Conservation (phyloP, 2,797 vertebrate genomes). For the Mallotus villosus region DNA sequence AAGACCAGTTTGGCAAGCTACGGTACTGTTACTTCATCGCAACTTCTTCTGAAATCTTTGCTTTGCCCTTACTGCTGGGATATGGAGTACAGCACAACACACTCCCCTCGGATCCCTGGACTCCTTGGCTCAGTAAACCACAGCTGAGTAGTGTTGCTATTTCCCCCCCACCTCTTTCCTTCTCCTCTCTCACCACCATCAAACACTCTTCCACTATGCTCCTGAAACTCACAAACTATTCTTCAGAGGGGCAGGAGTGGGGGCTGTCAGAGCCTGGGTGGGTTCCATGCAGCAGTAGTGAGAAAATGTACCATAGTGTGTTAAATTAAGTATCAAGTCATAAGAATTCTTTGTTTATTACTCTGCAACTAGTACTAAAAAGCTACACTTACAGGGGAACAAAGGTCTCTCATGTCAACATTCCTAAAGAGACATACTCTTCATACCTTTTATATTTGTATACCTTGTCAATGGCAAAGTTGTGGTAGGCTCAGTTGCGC, state of each 20-base stretch:
- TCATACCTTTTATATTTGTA: slow-evolving; percentile 37
- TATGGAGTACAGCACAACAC: neutral
- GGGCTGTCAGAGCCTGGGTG: slow-evolving; percentile 13
- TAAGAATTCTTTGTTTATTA: neutral
- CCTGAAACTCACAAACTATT: slow-evolving; percentile 18
- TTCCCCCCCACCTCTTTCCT: slow-evolving; percentile 8
- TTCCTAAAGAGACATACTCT: neutral
- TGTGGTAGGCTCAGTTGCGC: slow-evolving; percentile 3
- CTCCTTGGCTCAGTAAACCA: slow-evolving; percentile 28
- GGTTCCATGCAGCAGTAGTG: neutral
- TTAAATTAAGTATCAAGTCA: neutral
- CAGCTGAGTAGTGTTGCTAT: slow-evolving; percentile 16
- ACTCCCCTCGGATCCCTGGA: slow-evolving; percentile 21
- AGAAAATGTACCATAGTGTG: slow-evolving; percentile 12
- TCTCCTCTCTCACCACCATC: slow-evolving; percentile 12
- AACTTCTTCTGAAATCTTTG: neutral
- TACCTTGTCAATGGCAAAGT: slow-evolving; percentile 27
- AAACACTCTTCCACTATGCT: slow-evolving; percentile 23
- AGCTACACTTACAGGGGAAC: too few relatives aligned
- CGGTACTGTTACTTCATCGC: neutral
- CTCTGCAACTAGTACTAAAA: too few relatives aligned
- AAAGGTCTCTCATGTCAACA: too few relatives aligned
- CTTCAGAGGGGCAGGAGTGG: neutral
- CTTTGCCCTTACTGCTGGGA: slow-evolving; percentile 5
- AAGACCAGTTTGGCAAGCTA: neutral